Evolutionary conservation across 2,888 invertebrate species (phyloP), one percentile per base, ranked within the genome.

Genomic region (Pyrochroa serraticornis): DNA sequence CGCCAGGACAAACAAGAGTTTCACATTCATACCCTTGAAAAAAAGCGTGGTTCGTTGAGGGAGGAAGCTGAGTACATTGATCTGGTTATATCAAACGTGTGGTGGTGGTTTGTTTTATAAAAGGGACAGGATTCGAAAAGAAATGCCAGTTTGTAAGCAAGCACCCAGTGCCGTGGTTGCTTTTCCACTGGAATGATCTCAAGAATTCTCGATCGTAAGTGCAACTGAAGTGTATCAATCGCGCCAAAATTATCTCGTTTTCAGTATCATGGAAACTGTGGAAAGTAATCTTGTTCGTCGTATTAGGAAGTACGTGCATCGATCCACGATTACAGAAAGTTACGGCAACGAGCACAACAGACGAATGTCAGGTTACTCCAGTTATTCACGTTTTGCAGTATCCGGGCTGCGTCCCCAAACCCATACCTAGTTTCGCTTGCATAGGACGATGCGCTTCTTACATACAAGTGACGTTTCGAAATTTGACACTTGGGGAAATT

Each of bases 391-490:
- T 94, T 7, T 82, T 96, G 31, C 92, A 93, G 76, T 92, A 93
- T 79, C 91, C 93, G 1, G 95, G 95, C 56, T 96, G 95, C 78
- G 89, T 92, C 38, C 93, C 95, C 5, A 95, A 94, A 78, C 93
- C 93, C 0, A 94, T 96, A 71, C 94, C 95, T 1, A 95, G 94
- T 60, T 95, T 93, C 77, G 95, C 95, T 12, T 96, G 95, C 72
- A 91, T 91, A 59, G 95, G 95, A 51, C 87, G 91, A 72, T 96
- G 95, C 77, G 89, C 91, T 49, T 95, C 94, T 67, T 95, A 95
- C 72, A 88, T 95, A 48, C 95, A 95, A 86, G 95, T 94, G 80
- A 75, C 1, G 34, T 34, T 51, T 1, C 10, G 10, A 22, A 42
- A 22, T 22, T 9, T 43, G 22, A 49, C 31, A 30, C 14, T 9